phyloP scores from a whole-genome alignment of 2,888 invertebrate genomes.

The Acleris cristana region DNA sequence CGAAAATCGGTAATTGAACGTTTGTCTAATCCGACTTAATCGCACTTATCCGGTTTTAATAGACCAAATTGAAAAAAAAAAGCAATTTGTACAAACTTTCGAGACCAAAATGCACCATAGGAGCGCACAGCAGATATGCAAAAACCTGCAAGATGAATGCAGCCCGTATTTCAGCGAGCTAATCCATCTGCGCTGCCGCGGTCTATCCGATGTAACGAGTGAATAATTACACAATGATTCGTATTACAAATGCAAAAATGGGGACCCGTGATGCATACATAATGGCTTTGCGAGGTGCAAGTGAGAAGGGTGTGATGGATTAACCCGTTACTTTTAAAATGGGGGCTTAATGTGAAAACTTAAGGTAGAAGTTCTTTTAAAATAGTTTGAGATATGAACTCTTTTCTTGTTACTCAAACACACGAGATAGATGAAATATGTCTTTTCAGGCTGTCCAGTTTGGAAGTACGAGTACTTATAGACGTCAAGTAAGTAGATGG shows the following conservation, averaged over 20 bases:
- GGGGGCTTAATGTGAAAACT: slow-evolving; percentile 31
- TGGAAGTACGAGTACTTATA: too few species aligned
- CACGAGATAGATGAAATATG: background rate
- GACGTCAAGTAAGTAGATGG: too few species aligned
- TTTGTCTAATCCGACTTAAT: too few species aligned
- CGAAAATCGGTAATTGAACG: too few species aligned
- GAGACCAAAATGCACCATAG: slow-evolving; percentile 4
- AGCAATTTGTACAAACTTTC: too few species aligned
- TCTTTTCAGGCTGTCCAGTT: background rate
- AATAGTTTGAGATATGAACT: slow-evolving; percentile 12
- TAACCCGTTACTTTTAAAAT: slow-evolving; percentile 22
- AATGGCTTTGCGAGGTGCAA: slow-evolving; percentile 60
- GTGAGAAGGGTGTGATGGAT: slow-evolving; percentile 38
- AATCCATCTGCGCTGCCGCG: slow-evolving; percentile 34
- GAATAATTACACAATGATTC: slow-evolving; percentile 81
- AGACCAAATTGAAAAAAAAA: too few species aligned
- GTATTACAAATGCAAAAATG: slow-evolving; percentile 82
- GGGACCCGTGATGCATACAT: slow-evolving; percentile 73
- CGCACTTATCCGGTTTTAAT: too few species aligned
- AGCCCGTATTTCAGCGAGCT: slow-evolving; percentile 33
- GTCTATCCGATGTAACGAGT: slow-evolving; percentile 66
- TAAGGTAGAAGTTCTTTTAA: slow-evolving; percentile 12
- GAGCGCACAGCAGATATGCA: background rate
- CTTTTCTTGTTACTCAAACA: slow-evolving; percentile 7
- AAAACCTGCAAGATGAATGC: slow-evolving; percentile 21